Conservation (phyloP, 2,888 invertebrate species). For the Parthenolecanium corni region DNA sequence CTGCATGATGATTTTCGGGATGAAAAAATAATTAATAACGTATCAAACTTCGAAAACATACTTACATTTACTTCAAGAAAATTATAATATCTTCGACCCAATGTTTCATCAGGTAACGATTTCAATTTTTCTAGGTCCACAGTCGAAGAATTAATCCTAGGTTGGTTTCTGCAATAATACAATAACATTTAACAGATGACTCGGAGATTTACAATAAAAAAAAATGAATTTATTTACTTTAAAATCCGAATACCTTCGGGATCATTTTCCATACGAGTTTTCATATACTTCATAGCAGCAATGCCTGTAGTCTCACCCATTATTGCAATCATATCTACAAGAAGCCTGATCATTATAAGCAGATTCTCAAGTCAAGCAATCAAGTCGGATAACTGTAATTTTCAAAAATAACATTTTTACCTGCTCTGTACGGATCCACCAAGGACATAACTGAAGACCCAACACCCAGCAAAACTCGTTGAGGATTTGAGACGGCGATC, state of each 20-base stretch:
- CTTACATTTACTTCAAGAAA: constrained; percentile 68
- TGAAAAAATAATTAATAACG: too few relatives aligned
- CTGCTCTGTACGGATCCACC: constrained; percentile 55
- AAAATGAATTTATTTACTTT: constrained; percentile 30
- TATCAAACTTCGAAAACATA: too few relatives aligned
- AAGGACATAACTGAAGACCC: constrained; percentile 80
- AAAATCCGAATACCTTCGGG: constrained; percentile 63
- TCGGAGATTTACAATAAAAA: too few relatives aligned
- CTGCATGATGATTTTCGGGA: constrained; percentile 38
- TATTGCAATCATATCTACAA: constrained; percentile 35
- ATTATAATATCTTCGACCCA: constrained; percentile 75
- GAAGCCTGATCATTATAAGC: background rate
- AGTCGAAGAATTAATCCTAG: constrained; percentile 74
- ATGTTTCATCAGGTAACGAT: constrained; percentile 60
- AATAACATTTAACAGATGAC: too few relatives aligned
- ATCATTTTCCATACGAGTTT: constrained; percentile 60
- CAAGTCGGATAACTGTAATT: too few relatives aligned
- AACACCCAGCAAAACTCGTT: constrained; percentile 62
- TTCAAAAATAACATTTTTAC: background rate
- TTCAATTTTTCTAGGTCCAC: constrained; percentile 62
- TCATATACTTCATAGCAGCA: constrained; percentile 57
- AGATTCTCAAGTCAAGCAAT: background rate
- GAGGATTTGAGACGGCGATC: constrained; percentile 55
- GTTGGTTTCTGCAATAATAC: constrained; percentile 51
- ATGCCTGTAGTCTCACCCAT: constrained; percentile 35